Conservation (phyloP, 2,797 vertebrate genomes). For the Pygocentrus nattereri region DNA sequence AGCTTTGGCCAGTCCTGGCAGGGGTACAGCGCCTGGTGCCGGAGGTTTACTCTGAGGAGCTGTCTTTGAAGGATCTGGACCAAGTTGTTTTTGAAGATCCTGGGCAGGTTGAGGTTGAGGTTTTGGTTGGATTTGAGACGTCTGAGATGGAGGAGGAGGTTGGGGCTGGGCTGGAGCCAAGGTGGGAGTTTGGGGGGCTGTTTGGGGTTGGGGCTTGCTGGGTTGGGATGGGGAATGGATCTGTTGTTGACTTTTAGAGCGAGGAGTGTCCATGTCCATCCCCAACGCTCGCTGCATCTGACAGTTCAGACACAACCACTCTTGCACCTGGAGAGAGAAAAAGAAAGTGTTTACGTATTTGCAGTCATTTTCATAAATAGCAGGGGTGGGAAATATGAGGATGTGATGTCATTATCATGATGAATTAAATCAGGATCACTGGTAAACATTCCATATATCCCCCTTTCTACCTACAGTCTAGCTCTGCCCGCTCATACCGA, state of each 20-base stretch:
- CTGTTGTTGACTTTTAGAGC: conserved; percentile 98
- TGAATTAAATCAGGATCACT: too few relatives aligned
- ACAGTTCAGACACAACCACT: conserved; percentile 99
- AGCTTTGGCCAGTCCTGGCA: conserved; percentile 85
- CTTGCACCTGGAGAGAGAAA: conserved; percentile 85
- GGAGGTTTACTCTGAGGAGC: conserved; percentile 71
- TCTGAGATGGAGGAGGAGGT: background rate
- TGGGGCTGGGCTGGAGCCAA: conserved; percentile 53
- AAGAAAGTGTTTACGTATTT: background rate
- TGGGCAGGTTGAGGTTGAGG: conserved; percentile 53
- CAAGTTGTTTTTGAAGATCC: conserved; percentile 67
- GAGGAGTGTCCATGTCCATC: conserved; percentile 98
- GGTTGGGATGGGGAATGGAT: conserved; percentile 91
- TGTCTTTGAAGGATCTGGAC: conserved; percentile 49
- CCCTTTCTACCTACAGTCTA: too few relatives aligned
- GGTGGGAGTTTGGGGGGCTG: conserved; percentile 66
- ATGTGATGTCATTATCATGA: too few relatives aligned
- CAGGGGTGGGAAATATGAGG: too few relatives aligned
- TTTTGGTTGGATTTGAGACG: conserved; percentile 34
- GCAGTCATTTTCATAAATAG: too few relatives aligned
- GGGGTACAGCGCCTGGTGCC: conserved; percentile 74
- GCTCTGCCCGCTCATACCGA: too few relatives aligned
- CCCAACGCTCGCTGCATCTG: conserved; percentile 99
- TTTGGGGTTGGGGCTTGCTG: conserved; percentile 81
- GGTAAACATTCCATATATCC: too few relatives aligned